Conservation (phyloP, 1,140 invertebrate genomes). For the Bradynema listronoti region DNA sequence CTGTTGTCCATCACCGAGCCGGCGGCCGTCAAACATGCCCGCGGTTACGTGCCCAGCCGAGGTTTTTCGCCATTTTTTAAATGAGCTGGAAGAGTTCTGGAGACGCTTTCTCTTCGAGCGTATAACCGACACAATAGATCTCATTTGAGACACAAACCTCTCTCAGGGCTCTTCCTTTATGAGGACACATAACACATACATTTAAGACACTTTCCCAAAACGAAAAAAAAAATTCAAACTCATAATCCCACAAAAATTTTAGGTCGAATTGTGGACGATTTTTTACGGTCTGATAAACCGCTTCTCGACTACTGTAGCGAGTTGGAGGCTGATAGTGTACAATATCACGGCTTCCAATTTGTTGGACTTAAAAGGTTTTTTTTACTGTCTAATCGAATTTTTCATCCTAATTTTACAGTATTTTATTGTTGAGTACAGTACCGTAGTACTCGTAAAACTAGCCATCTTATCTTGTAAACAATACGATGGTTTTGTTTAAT, state of each 20-base stretch:
- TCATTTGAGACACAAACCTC: not conserved
- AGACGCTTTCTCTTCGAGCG: too few species aligned
- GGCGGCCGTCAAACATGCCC: not conserved
- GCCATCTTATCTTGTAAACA: too few species aligned
- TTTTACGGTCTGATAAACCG: constrained; percentile 7
- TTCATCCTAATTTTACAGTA: constrained; percentile 1
- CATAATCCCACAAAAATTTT: constrained; percentile 25
- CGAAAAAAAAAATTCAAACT: not conserved
- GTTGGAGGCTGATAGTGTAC: constrained; percentile 9
- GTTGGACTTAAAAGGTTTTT: constrained; percentile 30
- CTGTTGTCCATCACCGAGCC: constrained; percentile 43
- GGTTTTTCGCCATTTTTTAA: constrained; percentile 8
- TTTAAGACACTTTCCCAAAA: not conserved
- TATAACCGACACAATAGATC: not conserved
- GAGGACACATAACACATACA: not conserved
- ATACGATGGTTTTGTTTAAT: not conserved
- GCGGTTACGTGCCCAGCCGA: constrained; percentile 22
- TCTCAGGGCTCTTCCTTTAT: not conserved
- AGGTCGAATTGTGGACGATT: constrained; percentile 31
- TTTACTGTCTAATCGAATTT: not conserved
- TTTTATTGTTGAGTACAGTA: too few species aligned
- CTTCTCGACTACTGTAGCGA: constrained; percentile 14
- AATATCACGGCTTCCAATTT: constrained; percentile 43
- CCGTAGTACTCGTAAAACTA: too few species aligned
- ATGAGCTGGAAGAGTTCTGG: not conserved